These are phyloP conservation scores for Glossosoma conforme DNA, from an alignment of 1,140 invertebrate species.

Conservation along the genomic window DNA sequence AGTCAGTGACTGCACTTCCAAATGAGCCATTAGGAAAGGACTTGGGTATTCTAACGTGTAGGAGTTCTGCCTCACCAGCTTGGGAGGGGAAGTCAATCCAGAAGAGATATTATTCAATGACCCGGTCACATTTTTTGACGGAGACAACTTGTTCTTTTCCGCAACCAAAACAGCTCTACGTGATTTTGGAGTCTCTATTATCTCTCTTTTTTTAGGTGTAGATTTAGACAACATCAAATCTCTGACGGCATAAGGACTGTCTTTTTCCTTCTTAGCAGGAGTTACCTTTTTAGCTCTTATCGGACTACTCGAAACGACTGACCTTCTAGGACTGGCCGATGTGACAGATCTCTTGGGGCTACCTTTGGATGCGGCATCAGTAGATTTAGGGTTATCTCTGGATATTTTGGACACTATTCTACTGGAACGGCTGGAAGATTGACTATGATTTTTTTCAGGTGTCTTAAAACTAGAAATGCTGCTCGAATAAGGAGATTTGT, in stretches of 20 bases:
- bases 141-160: slow-evolving; percentile 21
- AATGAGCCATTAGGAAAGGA: slow-evolving; percentile 55
- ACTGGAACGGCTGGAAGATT: too few relatives aligned
- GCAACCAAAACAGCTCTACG: not conserved
- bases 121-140: slow-evolving; percentile 46
- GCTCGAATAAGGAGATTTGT: too few relatives aligned
- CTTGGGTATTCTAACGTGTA: slow-evolving; percentile 59
- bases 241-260: not conserved
- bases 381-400: too few relatives aligned
- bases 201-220: slow-evolving; percentile 2
- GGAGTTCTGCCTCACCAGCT: slow-evolving; percentile 55
- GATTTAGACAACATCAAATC: too few relatives aligned
- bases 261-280: slow-evolving; percentile 22
- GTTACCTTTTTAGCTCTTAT: slow-evolving; percentile 20
- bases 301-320: slow-evolving; percentile 2
- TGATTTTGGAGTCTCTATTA: too few relatives aligned
- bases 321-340: too few relatives aligned
- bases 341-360: too few relatives aligned
- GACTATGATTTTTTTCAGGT: too few relatives aligned
- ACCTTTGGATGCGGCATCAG: too few relatives aligned
- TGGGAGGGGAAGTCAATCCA: slow-evolving; percentile 38
- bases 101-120: slow-evolving; percentile 43
- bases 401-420: too few relatives aligned
- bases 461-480: too few relatives aligned
- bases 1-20: slow-evolving; percentile 48